Percentiles rank a stretch among this genome's conserved stretches.
Evolutionary conservation across 2,888 invertebrate genomes (phyloP).

Genomic region (Globia sparganii): DNA sequence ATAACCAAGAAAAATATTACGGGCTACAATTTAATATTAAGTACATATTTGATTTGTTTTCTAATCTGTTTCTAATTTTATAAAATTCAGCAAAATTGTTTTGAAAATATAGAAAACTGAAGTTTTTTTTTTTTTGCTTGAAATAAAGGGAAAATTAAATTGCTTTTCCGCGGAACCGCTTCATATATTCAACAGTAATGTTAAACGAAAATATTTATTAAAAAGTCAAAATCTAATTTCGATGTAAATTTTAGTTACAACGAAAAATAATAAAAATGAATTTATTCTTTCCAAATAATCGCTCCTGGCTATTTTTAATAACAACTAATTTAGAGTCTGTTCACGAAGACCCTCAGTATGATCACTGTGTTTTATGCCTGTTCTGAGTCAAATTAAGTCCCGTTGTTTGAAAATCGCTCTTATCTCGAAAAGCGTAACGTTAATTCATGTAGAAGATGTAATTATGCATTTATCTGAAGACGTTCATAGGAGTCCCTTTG

Average conservation of each 20-base stretch:
- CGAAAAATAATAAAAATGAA: neutral
- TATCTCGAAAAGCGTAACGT: neutral
- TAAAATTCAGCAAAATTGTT: too few species aligned
- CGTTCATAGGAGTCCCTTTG: neutral
- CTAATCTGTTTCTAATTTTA: neutral
- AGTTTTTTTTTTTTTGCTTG: too few species aligned
- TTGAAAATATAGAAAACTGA: neutral
- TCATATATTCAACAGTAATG: neutral
- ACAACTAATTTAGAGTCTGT: neutral
- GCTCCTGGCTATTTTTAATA: neutral
- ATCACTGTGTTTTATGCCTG: neutral
- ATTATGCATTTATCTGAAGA: neutral
- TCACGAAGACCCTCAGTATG: conserved; percentile 1
- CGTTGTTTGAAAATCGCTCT: conserved; percentile 13
- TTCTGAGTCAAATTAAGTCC: conserved; percentile 11
- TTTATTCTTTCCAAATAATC: neutral
- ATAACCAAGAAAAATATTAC: neutral
- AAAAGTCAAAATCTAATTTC: neutral
- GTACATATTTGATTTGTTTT: neutral
- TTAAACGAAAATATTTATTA: neutral
- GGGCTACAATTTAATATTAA: neutral
- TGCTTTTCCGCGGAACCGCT: neutral
- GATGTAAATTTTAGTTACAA: neutral
- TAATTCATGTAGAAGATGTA: neutral
- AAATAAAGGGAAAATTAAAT: neutral